Conservation (phyloP, 2,797 vertebrate genomes). For the Lateolabrax maculatus region DNA sequence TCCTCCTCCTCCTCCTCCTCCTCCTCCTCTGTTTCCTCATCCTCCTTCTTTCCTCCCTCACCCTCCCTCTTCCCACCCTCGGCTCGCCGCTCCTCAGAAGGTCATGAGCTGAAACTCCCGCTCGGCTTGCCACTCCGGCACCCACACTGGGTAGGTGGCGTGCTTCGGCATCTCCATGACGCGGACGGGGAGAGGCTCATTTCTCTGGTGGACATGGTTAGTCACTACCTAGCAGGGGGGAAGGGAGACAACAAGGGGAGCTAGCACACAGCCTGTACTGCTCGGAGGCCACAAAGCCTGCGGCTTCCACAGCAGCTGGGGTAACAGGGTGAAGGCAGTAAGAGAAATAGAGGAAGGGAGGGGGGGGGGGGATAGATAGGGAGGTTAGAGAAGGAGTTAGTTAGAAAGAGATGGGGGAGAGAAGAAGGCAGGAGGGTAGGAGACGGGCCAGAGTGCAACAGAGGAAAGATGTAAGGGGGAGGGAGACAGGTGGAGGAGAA, state of each 20-base stretch:
- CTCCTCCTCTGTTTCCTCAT: slow-evolving; percentile 25
- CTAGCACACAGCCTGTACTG: slow-evolving; percentile 86
- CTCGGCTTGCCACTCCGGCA: slow-evolving; percentile 90
- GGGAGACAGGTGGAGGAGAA: slow-evolving; percentile 21
- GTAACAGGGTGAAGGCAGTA: slow-evolving; percentile 60
- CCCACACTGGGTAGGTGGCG: slow-evolving; percentile 91
- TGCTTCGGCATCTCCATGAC: slow-evolving; percentile 90
- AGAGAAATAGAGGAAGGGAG: slow-evolving; percentile 50
- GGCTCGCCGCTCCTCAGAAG: slow-evolving; percentile 87
- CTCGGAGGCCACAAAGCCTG: slow-evolving; percentile 77
- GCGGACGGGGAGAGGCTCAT: slow-evolving; percentile 86
- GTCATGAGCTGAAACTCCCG: slow-evolving; percentile 91
- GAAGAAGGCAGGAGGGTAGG: slow-evolving; percentile 31
- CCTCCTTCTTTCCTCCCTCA: slow-evolving; percentile 41
- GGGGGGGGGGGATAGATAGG: slow-evolving; percentile 29
- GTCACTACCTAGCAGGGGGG: slow-evolving; percentile 91
- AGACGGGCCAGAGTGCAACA: slow-evolving; percentile 10
- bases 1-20: slow-evolving; percentile 9
- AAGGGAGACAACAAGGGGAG: slow-evolving; percentile 89
- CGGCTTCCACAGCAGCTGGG: slow-evolving; percentile 78
- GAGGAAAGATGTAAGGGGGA: slow-evolving; percentile 13
- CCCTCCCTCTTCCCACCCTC: slow-evolving; percentile 73
- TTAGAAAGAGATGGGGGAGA: slow-evolving; percentile 42
- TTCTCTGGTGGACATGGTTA: slow-evolving; percentile 89
- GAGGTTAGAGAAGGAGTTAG: slow-evolving; percentile 46